A percentile compares a stretch with the other conserved stretches of the same genome.
Conservation (phyloP, 1,140 invertebrate species). For the Drosophila burlai region DNA sequence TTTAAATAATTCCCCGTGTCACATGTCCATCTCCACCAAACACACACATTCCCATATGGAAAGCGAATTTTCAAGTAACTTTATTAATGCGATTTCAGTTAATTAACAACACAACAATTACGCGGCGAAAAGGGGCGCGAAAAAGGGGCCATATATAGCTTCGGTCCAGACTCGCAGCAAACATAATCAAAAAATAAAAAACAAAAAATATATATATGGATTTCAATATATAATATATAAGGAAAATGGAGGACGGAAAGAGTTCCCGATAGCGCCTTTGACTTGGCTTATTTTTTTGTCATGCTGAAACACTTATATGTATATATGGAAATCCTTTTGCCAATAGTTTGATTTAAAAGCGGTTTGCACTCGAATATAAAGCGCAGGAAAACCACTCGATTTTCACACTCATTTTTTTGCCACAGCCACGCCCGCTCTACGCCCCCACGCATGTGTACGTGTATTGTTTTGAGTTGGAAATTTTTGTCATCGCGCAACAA, state of each 20-base stretch:
- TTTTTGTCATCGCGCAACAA: constrained; percentile 69
- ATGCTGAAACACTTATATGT: neutral
- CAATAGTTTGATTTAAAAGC: neutral
- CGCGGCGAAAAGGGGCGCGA: constrained; percentile 18
- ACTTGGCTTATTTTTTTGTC: neutral
- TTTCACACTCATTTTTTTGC: constrained; percentile 27
- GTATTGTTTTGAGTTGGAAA: constrained; percentile 70
- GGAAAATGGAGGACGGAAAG: neutral
- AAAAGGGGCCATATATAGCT: neutral
- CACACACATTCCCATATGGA: constrained; percentile 25
- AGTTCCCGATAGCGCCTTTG: constrained; percentile 3
- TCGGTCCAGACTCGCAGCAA: neutral
- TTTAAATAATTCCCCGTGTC: neutral
- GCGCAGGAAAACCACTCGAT: constrained; percentile 7
- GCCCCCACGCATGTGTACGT: constrained; percentile 54
- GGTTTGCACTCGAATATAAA: constrained; percentile 3
- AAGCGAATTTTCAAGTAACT: constrained; percentile 62
- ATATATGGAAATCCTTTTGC: neutral
- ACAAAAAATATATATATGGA: neutral
- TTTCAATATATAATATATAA: neutral
- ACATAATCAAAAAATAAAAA: neutral
- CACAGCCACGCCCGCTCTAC: neutral
- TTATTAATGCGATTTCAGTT: constrained; percentile 80
- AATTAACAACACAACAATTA: constrained; percentile 79
- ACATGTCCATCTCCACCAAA: constrained; percentile 13